Evolutionary conservation across 2,113 vertebrate species (phyloP).

Genomic region (Telmatochromis sp.): DNA sequence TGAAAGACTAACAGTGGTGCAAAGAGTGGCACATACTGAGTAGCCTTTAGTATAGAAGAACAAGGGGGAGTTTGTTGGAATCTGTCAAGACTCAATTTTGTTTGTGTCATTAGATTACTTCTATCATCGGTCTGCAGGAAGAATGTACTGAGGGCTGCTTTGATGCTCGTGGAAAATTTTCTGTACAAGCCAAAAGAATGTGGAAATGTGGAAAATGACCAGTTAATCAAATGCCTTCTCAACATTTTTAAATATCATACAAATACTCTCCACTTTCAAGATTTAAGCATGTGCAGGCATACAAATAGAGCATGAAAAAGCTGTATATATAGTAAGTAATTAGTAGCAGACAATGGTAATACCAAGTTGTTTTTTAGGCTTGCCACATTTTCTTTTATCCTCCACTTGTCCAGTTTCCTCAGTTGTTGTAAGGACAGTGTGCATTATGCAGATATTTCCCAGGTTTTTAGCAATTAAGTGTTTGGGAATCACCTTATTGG

Average conservation of each 20-base stretch:
- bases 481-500: neutral
- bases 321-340: neutral
- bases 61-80: neutral
- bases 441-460: neutral
- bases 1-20: neutral
- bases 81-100: neutral
- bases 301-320: neutral
- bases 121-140: neutral
- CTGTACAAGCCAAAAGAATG: neutral
- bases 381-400: neutral
- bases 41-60: neutral
- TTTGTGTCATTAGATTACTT: neutral
- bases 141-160: accelerated
- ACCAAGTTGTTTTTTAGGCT: neutral
- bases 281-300: neutral
- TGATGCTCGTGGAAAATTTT: neutral
- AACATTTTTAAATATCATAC: neutral
- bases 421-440: neutral
- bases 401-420: neutral
- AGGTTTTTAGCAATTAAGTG: neutral
- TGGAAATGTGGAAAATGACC: neutral
- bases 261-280: neutral
- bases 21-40: neutral
- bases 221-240: neutral
- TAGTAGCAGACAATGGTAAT: neutral